Base-by-base conservation (phyloP, 2,888 invertebrate genomes). In the Scrobipalpa costella region DNA sequence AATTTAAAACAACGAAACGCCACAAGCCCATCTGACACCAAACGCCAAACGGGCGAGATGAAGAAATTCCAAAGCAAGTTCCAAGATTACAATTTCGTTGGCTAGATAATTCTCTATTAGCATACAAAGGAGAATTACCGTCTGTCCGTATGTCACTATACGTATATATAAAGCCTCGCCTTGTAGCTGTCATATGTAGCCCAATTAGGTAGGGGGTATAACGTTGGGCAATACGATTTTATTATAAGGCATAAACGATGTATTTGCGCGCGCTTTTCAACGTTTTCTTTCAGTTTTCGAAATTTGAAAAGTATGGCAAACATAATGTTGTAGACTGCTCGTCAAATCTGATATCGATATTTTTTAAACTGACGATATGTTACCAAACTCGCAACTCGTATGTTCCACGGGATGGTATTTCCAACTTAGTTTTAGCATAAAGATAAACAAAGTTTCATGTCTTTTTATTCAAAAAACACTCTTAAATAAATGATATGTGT, bases 51-150 rank as follows among this genome's bases (percentile, higher is more conserved):
- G 86, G 85, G 80, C 81, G 85, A 90, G 85, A 90, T 90, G 90
- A 87, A 91, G 90, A 89, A 91, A 91, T 89, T 88, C 87, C 87
- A n/a, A 83, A 84, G 85, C 88, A 70, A 84, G 89, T 88, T 87
- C 82, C 76, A 79, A 90, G 91, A 90, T 91, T 90, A 91, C 88
- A 88, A 89, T 91, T 91, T 89, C 84, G 86, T 81, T 79, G 84
- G 86, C 88, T 90, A 90, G 90, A 91, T 90, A 89, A 91, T 90
- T 90, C 87, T 82, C 81, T 84, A 86, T 89, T 91, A 86, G 89
- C 90, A 91, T 91, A 91, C 90, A 91, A 91, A 90, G 90, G 89
- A 84, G 88, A 83, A 88, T 89, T 89, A 89, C 89, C 83, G 86
- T 87, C 80, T 85, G 86, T 86, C 80, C 85, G 86, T 86, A 79